Evolutionary conservation across 1,140 invertebrate genomes (phyloP).

Genomic region (Drosophila malerkotliana): DNA sequence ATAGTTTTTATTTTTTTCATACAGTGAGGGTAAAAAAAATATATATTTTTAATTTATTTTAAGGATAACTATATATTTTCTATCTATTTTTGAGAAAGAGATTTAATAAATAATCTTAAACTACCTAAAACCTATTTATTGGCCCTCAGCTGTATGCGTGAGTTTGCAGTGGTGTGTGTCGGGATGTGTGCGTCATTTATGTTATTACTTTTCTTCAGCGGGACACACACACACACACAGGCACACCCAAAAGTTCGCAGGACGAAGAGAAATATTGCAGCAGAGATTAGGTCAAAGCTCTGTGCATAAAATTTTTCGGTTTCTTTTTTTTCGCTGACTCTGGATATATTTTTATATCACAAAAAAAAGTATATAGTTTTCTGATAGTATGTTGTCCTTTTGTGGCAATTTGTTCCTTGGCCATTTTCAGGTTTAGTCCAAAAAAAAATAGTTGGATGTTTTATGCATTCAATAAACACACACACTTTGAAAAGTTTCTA

Average conservation of each 20-base stretch:
- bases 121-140: neutral
- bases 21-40: neutral
- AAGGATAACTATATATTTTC: too few species aligned
- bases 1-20: neutral
- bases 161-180: neutral
- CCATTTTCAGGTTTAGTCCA: too few species aligned
- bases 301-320: constrained; percentile 59
- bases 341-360: constrained; percentile 38
- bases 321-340: constrained; percentile 42
- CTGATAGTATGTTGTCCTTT: neutral
- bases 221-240: constrained; percentile 44
- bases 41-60: too few species aligned
- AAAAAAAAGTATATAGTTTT: constrained; percentile 10
- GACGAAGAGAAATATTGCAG: constrained; percentile 75
- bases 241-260: constrained; percentile 15
- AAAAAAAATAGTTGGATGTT: neutral
- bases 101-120: too few species aligned
- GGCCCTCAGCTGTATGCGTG: neutral
- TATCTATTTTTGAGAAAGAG: too few species aligned
- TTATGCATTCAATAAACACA: neutral
- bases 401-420: neutral
- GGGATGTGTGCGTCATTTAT: constrained; percentile 63
- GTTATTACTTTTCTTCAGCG: constrained; percentile 69
- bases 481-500: neutral
- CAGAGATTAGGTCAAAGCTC: constrained; percentile 80